Base-by-base conservation (phyloP, 2,888 invertebrate genomes). In the Drosophila dives region DNA sequence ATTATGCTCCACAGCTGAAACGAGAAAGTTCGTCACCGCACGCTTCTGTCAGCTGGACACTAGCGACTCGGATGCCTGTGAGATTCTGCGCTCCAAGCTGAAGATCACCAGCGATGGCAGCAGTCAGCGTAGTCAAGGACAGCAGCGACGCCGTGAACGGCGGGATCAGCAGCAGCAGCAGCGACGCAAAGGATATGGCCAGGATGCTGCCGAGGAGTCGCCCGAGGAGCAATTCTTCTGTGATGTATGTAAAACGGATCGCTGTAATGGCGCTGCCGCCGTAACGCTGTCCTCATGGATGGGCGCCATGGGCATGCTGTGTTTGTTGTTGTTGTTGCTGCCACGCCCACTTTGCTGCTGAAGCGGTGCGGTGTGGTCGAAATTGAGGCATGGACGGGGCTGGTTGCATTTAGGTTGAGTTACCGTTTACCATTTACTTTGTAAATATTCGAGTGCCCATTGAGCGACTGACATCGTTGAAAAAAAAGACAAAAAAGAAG, bases 41-140 rank as follows among this genome's bases (percentile, higher is more conserved):
- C 89, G 93, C 48, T 92, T 92, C 64, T 93, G 93, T 66, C 93
- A 93, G 76, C 81, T 93, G 56, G 91, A 92, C 69, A 91, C 92
- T 2, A 91, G 89, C 0, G 91, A 92, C 26, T 91, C 93, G 49
- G 88, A 93, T 80, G 91, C 93, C 26, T 93, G 93, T 40, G 77
- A 86, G 12, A 92, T 93, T 38, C 64, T 92, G 36, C 83, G 89
- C 17, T 83, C 79, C 23, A 92, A 92, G 74, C 69, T 92, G 62
- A 65, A 72, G 15, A 75, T 85, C 23, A 72, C 70, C 6, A 72
- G 50, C 23, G 63, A 75, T 10, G 61, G 62, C 51, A 59, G 54
- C 42, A 64, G 20, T 2, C 60, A 75, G 38, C 63, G 56, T 17
- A 29, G 26, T 33, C 70, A 80, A 55, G 50, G 75, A 51, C 72